phyloP scores from a whole-genome alignment of 2,888 invertebrate species.

The Monochamus alternatus region DNA sequence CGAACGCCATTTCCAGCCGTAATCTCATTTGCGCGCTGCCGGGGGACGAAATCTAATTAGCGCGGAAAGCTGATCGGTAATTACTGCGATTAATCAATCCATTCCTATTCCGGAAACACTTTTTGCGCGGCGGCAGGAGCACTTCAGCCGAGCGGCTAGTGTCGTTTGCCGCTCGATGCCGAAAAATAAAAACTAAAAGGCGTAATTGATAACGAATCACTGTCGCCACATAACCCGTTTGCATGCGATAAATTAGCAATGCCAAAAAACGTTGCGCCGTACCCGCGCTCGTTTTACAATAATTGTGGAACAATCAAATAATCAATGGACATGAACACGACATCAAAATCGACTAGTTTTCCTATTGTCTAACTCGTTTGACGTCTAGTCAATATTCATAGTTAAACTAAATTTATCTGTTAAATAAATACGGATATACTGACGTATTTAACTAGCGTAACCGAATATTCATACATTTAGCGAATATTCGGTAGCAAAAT shows the following conservation, averaged over 20 bases:
- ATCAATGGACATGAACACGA: no score
- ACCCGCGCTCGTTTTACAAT: no score
- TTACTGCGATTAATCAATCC: slow-evolving; percentile 75
- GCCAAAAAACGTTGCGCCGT: no score
- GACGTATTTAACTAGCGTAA: no score
- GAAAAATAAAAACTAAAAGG: background rate
- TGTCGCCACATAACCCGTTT: background rate
- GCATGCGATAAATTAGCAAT: background rate
- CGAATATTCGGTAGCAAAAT: no score
- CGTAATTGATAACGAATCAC: slow-evolving; percentile 1
- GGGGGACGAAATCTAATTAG: slow-evolving; percentile 71
- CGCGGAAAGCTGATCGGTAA: slow-evolving; percentile 73
- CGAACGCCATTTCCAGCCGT: slow-evolving; percentile 71
- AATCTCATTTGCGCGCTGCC: slow-evolving; percentile 71
- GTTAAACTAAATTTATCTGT: no score
- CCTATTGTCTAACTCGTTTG: no score
- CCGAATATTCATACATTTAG: no score
- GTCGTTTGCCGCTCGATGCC: background rate
- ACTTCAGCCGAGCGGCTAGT: background rate
- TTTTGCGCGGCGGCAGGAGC: slow-evolving; percentile 47
- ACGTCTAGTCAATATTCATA: no score
- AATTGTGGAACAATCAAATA: no score
- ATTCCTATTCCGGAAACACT: slow-evolving; percentile 67
- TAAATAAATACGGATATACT: no score
- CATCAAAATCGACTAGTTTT: no score